Percentiles rank a stretch among this genome's conserved stretches.
These are phyloP conservation scores for Aeoliscus strigatus DNA, from an alignment of 2,797 vertebrate species.

Conservation along the genomic window DNA sequence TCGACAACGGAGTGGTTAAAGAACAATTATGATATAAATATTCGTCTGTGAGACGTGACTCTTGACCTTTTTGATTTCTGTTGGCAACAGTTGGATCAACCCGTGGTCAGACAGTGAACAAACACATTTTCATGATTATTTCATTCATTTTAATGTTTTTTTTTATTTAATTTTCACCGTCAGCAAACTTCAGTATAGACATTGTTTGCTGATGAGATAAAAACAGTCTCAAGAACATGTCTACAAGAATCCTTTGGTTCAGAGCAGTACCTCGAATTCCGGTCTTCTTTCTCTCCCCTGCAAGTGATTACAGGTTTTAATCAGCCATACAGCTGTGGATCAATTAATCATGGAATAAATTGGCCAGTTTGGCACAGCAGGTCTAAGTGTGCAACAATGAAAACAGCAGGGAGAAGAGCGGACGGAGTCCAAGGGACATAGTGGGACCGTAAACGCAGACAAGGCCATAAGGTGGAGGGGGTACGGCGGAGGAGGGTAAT, in stretches of 20 bases:
- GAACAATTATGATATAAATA: too few species aligned
- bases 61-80: conserved; percentile 1
- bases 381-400: conserved; percentile 40
- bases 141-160: too few species aligned
- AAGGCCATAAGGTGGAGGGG: conserved; percentile 20
- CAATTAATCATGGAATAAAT: conserved; percentile 69
- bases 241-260: conserved; percentile 51
- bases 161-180: too few species aligned
- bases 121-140: neutral
- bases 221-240: too few species aligned
- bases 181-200: too few species aligned
- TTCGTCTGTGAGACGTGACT: conserved; percentile 10
- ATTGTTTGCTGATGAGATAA: too few species aligned
- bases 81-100: conserved; percentile 5
- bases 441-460: conserved; percentile 7
- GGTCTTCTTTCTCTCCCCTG: conserved; percentile 25
- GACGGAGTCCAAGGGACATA: too few species aligned
- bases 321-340: conserved; percentile 60
- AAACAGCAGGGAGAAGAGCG: conserved; percentile 24
- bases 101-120: neutral
- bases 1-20: too few species aligned
- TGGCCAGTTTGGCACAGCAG: conserved; percentile 52
- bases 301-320: conserved; percentile 69
- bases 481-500: conserved; percentile 24
- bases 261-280: conserved; percentile 23